Base-by-base conservation (phyloP, 2,113 vertebrate genomes). In the Centropus unirufus region DNA sequence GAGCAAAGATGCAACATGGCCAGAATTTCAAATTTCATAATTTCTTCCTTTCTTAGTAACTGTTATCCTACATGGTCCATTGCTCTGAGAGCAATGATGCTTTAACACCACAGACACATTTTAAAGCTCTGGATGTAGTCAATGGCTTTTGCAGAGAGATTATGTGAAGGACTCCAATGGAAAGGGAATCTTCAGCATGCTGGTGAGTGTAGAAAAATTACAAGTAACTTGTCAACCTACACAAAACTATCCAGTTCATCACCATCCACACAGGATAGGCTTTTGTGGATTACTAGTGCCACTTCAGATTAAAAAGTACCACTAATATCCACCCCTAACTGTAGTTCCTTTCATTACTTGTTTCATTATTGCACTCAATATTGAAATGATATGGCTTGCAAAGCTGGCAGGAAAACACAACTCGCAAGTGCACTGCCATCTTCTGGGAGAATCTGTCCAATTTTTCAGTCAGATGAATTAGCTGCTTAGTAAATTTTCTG, bases 391-490 rank as follows among this genome's bases (percentile, higher is more conserved):
- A 19, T 2, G 51, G 57, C 2, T 64, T 89, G 32, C 17, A 84
- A 81, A 75, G 23, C 14, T 83, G 90, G 29, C 40, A 86, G 36
- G 18, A 57, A 64, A 93, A 86, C 44, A 72, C 21, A 88, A 49
- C 24, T 74, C 44, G 78, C 34, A 87, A 24, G 92, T 90, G 76
- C 79, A 94, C 76, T 96, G 94, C 92, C 95, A 95, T 87, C 88
- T 96, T 96, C 93, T 91, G 90, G 93, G 83, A 83, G 52, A 93
- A 86, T 36, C 57, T 61, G 58, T 72, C 47, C 36, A 59, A 20
- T 26, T 94, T 87, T 86, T 83, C 32, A 86, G 42, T 63, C n/a
- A 64, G 44, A 61, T 52, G 34, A 76, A 59, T 86, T 83, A 73
- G 34, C 51, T 75, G 73, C 26, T 78, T 72, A 42, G 26, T 70